Evolutionary conservation across 1,140 invertebrate species (phyloP).

Genomic region (Drosophila arizonae): DNA sequence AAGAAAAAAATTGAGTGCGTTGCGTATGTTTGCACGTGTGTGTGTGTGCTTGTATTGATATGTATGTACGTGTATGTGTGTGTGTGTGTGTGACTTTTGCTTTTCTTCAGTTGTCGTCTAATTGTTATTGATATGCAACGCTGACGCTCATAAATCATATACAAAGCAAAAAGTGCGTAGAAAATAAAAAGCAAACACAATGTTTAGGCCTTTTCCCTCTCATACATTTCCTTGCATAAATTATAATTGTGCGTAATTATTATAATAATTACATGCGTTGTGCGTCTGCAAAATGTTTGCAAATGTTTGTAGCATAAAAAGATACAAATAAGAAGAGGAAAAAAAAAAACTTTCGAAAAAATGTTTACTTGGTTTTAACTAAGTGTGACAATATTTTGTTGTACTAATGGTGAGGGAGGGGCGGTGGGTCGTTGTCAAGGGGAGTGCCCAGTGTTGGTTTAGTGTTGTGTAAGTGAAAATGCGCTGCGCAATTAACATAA

Average conservation of each 20-base stretch:
- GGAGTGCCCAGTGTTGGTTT: not conserved
- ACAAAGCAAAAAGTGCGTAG: conserved; percentile 60
- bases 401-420: no score
- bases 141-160: conserved; percentile 68
- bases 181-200: conserved; percentile 39
- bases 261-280: conserved; percentile 24
- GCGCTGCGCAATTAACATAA: conserved; percentile 30
- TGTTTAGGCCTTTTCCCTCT: conserved; percentile 19
- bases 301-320: conserved; percentile 50
- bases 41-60: not conserved
- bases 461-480: conserved; percentile 17
- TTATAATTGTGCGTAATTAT: conserved; percentile 57
- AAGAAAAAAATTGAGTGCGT: conserved; percentile 46
- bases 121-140: conserved; percentile 74
- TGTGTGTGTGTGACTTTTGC: conserved; percentile 59
- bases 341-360: conserved; percentile 46
- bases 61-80: conserved; percentile 1
- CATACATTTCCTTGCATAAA: conserved; percentile 53
- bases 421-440: not conserved
- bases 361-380: conserved; percentile 13
- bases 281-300: conserved; percentile 33
- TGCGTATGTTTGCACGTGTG: conserved; percentile 16
- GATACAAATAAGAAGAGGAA: conserved; percentile 38
- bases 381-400: conserved; percentile 30
- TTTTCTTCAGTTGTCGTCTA: conserved; percentile 55